Evolutionary conservation across 2,113 vertebrate species (phyloP).

Genomic region (Lamprologus speciosus): DNA sequence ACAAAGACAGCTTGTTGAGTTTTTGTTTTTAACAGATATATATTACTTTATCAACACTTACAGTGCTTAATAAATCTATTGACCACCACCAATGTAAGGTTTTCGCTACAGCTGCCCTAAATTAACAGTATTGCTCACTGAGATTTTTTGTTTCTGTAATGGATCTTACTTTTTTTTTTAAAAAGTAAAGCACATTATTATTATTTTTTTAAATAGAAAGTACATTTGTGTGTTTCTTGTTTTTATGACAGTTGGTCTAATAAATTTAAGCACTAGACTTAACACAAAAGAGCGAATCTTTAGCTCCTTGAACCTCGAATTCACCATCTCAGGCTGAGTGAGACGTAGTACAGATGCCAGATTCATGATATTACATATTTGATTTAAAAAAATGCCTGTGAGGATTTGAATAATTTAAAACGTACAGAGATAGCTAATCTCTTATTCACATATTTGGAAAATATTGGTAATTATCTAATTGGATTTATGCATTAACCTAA

Average conservation of each 20-base stretch:
- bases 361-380: not conserved
- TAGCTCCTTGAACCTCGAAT: not conserved
- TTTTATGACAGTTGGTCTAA: not conserved
- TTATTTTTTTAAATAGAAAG: not conserved
- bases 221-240: not conserved
- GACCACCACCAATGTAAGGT: not conserved
- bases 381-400: not conserved
- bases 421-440: not conserved
- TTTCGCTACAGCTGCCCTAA: not conserved
- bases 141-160: not conserved
- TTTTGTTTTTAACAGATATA: not conserved
- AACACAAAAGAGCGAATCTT: not conserved
- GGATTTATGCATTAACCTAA: not conserved
- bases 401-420: not conserved
- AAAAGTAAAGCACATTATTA: not conserved
- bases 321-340: not conserved
- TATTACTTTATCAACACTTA: not conserved
- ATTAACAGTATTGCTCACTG: not conserved
- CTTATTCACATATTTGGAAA: not conserved
- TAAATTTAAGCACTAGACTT: not conserved
- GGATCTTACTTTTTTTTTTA: rapidly evolving
- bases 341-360: not conserved
- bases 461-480: not conserved
- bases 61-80: not conserved
- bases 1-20: not conserved